phyloP scores from a whole-genome alignment of 2,113 vertebrate genomes.

The Oreocharis arfaki region DNA sequence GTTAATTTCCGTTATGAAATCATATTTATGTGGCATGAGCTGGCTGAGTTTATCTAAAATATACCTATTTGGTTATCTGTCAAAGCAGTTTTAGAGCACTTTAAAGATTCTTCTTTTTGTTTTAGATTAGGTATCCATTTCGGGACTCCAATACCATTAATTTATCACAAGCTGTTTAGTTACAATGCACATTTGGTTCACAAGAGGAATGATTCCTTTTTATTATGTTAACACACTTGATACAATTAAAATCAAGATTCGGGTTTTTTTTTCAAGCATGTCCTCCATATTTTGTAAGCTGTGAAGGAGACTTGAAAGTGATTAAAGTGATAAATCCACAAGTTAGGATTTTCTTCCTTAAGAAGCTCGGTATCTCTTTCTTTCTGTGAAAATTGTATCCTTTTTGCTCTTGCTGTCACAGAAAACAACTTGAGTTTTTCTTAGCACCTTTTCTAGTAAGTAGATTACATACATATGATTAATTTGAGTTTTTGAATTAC shows the following conservation, averaged over 20 bases:
- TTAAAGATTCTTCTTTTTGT: neutral
- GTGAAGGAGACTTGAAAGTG: neutral
- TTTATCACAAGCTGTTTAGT: neutral
- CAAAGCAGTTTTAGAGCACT: neutral
- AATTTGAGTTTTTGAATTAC: neutral
- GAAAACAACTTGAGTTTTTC: neutral
- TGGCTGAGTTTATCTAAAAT: neutral
- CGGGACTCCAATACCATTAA: neutral
- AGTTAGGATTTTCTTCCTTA: neutral
- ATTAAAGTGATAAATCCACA: neutral
- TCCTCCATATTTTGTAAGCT: neutral
- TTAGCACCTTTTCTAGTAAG: neutral
- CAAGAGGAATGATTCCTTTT: neutral
- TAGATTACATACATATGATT: neutral
- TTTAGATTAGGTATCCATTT: neutral
- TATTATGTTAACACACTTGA: neutral
- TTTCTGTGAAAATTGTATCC: neutral
- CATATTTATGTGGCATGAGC: neutral
- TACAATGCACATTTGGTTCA: neutral
- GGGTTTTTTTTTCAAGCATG: neutral
- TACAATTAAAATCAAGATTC: neutral
- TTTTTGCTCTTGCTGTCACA: neutral
- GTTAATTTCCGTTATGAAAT: neutral
- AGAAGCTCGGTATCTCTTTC: neutral
- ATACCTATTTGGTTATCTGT: neutral